Conservation (phyloP, 2,888 invertebrate genomes). For the Euplexia lucipara region DNA sequence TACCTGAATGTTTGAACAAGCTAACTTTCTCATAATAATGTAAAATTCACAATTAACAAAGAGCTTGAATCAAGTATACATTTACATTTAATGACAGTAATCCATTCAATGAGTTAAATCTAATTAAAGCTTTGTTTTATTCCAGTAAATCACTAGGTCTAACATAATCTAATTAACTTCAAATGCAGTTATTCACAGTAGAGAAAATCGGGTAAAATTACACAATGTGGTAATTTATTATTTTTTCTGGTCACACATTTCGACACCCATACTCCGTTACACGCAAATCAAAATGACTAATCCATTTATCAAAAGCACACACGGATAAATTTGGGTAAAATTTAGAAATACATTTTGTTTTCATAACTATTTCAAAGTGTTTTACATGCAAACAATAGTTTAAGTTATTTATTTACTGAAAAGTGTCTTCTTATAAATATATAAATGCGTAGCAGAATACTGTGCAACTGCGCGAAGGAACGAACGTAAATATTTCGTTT, state of each 20-base stretch:
- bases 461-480: background rate
- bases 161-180: conserved; percentile 47
- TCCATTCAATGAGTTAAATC: conserved; percentile 21
- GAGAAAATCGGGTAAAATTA: conserved; percentile 28
- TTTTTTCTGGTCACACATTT: conserved; percentile 46
- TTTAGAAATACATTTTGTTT: background rate
- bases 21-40: background rate
- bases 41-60: conserved; percentile 5
- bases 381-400: background rate
- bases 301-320: background rate
- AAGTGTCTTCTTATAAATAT: background rate
- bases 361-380: background rate
- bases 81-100: background rate
- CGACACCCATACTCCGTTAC: conserved; percentile 33
- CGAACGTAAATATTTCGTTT: conserved; percentile 23
- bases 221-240: conserved; percentile 24
- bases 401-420: rapidly evolving
- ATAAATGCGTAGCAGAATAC: background rate
- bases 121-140: conserved; percentile 43
- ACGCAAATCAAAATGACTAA: conserved; percentile 14
- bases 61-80: conserved; percentile 6
- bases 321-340: background rate
- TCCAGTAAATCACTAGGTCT: conserved; percentile 13
- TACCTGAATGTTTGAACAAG: background rate
- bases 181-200: conserved; percentile 34